Conservation (phyloP, 2,888 invertebrate genomes). For the Philopedon plagiatum region DNA sequence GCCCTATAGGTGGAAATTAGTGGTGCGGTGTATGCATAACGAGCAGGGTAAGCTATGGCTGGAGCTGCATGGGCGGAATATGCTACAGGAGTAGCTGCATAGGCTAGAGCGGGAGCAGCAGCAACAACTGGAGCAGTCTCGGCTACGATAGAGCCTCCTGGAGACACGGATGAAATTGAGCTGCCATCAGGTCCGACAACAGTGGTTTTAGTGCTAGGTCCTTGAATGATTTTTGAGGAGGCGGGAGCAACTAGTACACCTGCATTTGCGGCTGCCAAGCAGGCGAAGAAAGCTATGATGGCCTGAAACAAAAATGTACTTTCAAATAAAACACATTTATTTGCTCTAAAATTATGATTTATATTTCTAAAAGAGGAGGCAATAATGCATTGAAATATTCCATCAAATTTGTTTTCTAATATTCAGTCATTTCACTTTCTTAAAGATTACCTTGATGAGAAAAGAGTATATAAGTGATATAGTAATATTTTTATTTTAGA, state of each 20-base stretch:
- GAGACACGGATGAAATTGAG: slow-evolving; percentile 55
- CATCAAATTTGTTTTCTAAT: too few relatives aligned
- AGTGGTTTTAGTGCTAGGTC: slow-evolving; percentile 60
- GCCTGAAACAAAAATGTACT: slow-evolving; percentile 18
- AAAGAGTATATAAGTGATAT: too few relatives aligned
- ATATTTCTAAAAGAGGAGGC: too few relatives aligned
- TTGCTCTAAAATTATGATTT: too few relatives aligned
- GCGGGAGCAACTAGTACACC: slow-evolving; percentile 45
- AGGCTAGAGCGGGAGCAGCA: slow-evolving; percentile 35
- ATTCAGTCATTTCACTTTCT: too few relatives aligned
- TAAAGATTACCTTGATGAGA: too few relatives aligned
- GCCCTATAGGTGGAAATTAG: slow-evolving; percentile 44
- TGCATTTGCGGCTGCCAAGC: slow-evolving; percentile 55
- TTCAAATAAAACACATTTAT: too few relatives aligned
- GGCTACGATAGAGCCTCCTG: slow-evolving; percentile 41
- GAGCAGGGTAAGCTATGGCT: slow-evolving; percentile 5
- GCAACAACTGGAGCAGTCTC: slow-evolving; percentile 25
- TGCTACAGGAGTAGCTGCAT: slow-evolving; percentile 33
- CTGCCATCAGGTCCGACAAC: slow-evolving; percentile 61
- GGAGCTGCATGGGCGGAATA: slow-evolving; percentile 1
- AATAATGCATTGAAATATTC: too few relatives aligned
- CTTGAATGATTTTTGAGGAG: slow-evolving; percentile 58
- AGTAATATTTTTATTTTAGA: too few relatives aligned
- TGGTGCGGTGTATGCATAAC: slow-evolving; percentile 10
- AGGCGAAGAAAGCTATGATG: slow-evolving; percentile 58